Base-by-base conservation (phyloP, 1,140 invertebrate genomes). In the Drosophila asahinai region DNA sequence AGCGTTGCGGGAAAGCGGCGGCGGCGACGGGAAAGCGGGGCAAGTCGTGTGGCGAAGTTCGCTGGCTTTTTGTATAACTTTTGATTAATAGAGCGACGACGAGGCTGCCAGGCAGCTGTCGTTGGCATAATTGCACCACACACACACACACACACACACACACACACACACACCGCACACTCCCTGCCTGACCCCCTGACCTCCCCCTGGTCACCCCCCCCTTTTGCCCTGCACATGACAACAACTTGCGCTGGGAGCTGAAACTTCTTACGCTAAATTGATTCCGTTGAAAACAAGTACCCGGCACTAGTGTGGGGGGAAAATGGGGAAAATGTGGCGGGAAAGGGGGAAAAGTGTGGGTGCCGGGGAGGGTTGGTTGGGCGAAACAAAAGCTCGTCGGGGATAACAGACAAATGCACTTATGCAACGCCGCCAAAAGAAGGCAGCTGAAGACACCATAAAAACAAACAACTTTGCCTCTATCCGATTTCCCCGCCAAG, bases 241-340 rank as follows among this genome's bases (percentile, higher is more conserved):
- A 81, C 65, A 73, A 81, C 65, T 62, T 51, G 71, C 22, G 51
- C 52, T 63, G 11, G 30, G 73, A 80, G 61, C 70, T 64, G 81
- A 70, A 89, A 89, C 78, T 89, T 89, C 75, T 89, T 78, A 76
- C 86, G 86, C 84, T 90, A 89, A 89, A 89, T 90, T 89, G 84
- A 90, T 89, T 89, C 67, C 73, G 78, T 89, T 86, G 77, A 83
- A 87, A 86, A 87, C 83, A 83, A 83, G 72, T 76, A 77, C 71
- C 42, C 54, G 22, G 65, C 25, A 58, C 55, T 47, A 63, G 40
- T 55, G 30, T 57, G 38, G 43, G 38, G 38, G 40, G 33, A 42
- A 54, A 40, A 12, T 25, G 42, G 30, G 22, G 8, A 43, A 47
- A 47, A 19, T 19, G 19, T 15, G 43, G 38, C 43, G 3, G 38